Base-by-base conservation (phyloP, 2,888 invertebrate genomes). In the Nephrotoma appendiculata region DNA sequence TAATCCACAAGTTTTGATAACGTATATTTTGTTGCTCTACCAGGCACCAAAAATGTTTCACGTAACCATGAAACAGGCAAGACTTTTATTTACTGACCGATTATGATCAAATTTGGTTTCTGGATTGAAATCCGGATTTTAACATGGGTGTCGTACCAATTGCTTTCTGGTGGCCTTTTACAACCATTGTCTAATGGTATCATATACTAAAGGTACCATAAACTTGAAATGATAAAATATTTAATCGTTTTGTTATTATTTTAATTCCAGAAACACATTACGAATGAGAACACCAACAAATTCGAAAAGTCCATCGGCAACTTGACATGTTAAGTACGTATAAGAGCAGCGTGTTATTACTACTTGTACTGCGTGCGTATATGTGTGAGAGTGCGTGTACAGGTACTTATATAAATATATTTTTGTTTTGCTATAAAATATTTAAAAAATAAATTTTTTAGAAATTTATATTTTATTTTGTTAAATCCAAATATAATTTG, bases 281-380 rank as follows among this genome's bases (percentile, higher is more conserved):
- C 91, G 90, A 43, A 90, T 90, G 87, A 91, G 91, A 86, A 90
- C 90, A 86, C 90, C 91, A 42, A 91, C 91, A 31, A 89, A 90
- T 15, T 89, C 91, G 5, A 90, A 91, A 87, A 91, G 91, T 87
- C 91, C 91, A 42, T 84, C 84, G 84, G 15, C 41, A 42, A 84
- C 84, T 84, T 84, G 42, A 84, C 84, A 71, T 11, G 31, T 31
- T 31, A 71, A 71, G 31, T 71, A 71, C 9, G 71, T 71, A 31
- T 71, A 71, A 71, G 71, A 4, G 31, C 71, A 71, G 19, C 9
- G 31, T 71, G 19, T 15, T 15, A 71, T 31, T 71, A 31, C 31
- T 71, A 71, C 9, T 71, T 71, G 71, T 71, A 71, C 71, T 31
- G 31, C 71, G 31, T 71, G 31, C 71, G 12, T 31, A 2, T 15